Evolutionary conservation across 64 coral and sea anemone species (phyloP), one percentile per base, ranked within the genome.

Genomic region (Montipora cactus): DNA sequence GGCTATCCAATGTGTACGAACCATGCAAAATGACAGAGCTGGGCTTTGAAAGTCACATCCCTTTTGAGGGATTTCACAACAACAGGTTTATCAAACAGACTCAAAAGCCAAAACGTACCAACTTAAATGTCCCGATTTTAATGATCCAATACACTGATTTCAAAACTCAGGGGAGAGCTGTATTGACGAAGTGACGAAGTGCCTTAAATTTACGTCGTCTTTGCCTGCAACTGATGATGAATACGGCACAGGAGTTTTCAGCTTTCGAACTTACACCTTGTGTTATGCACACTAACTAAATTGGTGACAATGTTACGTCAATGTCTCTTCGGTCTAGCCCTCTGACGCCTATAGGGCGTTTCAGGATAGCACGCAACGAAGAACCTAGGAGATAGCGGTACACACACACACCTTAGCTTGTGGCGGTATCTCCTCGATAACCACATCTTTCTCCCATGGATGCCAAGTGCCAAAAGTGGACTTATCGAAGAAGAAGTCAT

Each of bases 401-500:
- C 5, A 37, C 53, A 18, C 10, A 20, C 49, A 53, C 93, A 98
- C 97, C 97, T 98, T 98, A 7, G 94, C 92, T 49, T 94, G 76
- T 2, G 77, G 4, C 44, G 94, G 88, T 47, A 98, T 98, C 64
- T 96, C 97, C 50, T 92, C 95, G 8, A 88, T n/a, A 12, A 90
- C 71, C 10, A 98, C 92, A 14, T 96, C 83, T 23, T 98, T 98
- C 55, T 98, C 97, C 97, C 97, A 98, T 2, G 97, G 89, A 81
- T 98, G 97, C 97, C 97, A 98, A 0, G 97, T 98, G 18, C 97
- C 97, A 86, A 98, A 98, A 1, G 94, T 98, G 46, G 91, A 80
- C 70, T 98, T 98, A 55, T 98, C 97, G 50, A 98, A 98, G 75
- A 93, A 98, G 59, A 94, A 98, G 87, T 98, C 97, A 64, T 98